Evolutionary conservation across 2,113 vertebrate species (phyloP), one percentile per base, ranked within the genome.

Genomic region (Tupaia chinensis): DNA sequence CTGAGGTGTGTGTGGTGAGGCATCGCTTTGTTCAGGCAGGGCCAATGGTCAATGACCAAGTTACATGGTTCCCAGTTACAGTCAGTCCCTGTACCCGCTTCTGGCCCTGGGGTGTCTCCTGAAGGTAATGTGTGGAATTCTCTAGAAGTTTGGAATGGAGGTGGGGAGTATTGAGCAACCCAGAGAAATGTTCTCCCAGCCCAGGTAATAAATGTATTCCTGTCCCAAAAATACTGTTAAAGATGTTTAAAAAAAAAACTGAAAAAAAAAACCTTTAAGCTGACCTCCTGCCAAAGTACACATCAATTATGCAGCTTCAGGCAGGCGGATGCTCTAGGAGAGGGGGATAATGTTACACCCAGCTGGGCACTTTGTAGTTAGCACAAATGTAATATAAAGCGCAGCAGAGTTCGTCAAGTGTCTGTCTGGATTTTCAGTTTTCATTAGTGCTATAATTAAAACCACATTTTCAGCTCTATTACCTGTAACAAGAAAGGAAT

Each of bases 371-470:
- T 99, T 98, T 99, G 98, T 99, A 99, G 98, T 99, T 98, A 98
- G 98, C 98, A 98, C 98, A 99, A 98, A 99, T 98, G 98, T 99
- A 99, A 99, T 98, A 98, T 98, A 98, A 99, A 98, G 98, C 98
- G 96, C 98, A 98, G 98, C 98, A 98, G 98, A 98, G 98, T 98
- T 99, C 98, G 98, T 99, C 98, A 99, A 99, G 98, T 99, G 98
- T 99, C 98, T 99, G 98, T 99, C 98, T 99, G 99, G 98, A 98
- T 98, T 99, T 99, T 99, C 99, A 99, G 98, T 98, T 99, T 99
- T 99, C 98, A 99, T 99, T 99, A 99, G 98, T 97, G 97, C 98
- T 96, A 98, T 99, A 99, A 99, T 99, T 99, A 99, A 99, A 99
- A 97, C 98, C 98, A 99, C 98, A 98, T 99, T 99, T 98, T 98